Conservation (phyloP, 2,113 vertebrate species). For the Rhipidura dahli region DNA sequence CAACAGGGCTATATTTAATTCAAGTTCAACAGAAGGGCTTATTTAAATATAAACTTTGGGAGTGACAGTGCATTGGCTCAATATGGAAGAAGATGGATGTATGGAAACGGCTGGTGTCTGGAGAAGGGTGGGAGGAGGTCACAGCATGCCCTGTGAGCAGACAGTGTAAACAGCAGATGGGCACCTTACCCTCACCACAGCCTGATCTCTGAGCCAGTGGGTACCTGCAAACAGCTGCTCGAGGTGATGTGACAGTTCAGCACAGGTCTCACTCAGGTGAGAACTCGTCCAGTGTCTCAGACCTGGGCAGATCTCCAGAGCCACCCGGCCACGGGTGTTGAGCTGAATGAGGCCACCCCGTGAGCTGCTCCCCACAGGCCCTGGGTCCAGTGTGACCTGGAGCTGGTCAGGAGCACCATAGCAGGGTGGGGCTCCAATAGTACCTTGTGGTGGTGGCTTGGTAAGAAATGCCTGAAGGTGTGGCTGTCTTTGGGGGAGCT, state of each 20-base stretch:
- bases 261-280: background rate
- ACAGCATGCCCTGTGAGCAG: background rate
- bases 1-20: constrained; percentile 32
- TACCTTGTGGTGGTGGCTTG: background rate
- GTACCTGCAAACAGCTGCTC: background rate
- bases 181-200: background rate
- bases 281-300: fast-evolving
- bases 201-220: background rate
- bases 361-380: background rate
- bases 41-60: constrained; percentile 55
- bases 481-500: background rate
- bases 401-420: background rate
- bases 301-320: background rate
- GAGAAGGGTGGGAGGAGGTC: constrained; percentile 7
- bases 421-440: fast-evolving
- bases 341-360: background rate
- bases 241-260: background rate
- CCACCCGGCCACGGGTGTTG: fast-evolving
- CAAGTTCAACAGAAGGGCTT: constrained; percentile 51
- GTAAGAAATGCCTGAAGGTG: background rate
- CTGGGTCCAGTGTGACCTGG: background rate
- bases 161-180: background rate
- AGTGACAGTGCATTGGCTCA: background rate
- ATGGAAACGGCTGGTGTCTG: background rate
- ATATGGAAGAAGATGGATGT: background rate